Evolutionary conservation across 2,797 vertebrate species (phyloP).

Genomic region (Jordanella pulchra): DNA sequence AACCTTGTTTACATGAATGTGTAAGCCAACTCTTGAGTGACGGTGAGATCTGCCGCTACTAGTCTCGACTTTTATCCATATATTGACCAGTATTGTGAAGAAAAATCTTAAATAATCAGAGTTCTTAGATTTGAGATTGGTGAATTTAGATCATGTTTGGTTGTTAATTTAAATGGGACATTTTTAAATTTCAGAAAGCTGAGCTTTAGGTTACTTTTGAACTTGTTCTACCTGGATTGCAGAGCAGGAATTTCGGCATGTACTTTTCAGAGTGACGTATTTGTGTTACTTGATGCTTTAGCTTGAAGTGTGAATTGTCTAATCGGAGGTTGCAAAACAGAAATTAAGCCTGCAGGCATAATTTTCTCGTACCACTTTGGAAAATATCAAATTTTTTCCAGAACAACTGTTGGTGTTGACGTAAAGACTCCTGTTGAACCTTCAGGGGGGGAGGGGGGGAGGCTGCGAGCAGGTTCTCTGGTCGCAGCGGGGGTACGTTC

Average conservation of each 20-base stretch:
- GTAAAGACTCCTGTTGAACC: background rate
- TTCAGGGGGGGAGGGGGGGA: constrained; percentile 12
- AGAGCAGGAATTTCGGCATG: background rate
- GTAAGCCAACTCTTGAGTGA: constrained; percentile 6
- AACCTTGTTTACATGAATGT: constrained; percentile 13
- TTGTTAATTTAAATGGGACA: no score
- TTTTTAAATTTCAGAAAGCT: no score
- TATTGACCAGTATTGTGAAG: background rate
- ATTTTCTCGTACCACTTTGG: background rate
- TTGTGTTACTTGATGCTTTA: constrained; percentile 5
- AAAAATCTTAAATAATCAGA: background rate
- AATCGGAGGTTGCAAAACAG: constrained; percentile 20
- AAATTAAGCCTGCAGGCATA: constrained; percentile 12
- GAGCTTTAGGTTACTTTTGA: no score
- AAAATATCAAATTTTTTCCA: background rate
- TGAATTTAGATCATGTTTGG: no score
- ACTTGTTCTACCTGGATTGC: background rate
- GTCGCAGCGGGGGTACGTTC: constrained; percentile 12
- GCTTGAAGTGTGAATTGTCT: constrained; percentile 3
- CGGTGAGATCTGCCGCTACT: constrained; percentile 6
- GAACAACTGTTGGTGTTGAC: no score
- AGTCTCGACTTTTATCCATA: constrained; percentile 1
- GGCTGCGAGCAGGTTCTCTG: constrained; percentile 4
- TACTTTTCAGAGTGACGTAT: background rate
- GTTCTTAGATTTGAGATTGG: background rate